Percentiles rank a stretch among this genome's conserved stretches.
phyloP scores from a whole-genome alignment of 2,797 vertebrate species.

The Phrynocephalus forsythii region DNA sequence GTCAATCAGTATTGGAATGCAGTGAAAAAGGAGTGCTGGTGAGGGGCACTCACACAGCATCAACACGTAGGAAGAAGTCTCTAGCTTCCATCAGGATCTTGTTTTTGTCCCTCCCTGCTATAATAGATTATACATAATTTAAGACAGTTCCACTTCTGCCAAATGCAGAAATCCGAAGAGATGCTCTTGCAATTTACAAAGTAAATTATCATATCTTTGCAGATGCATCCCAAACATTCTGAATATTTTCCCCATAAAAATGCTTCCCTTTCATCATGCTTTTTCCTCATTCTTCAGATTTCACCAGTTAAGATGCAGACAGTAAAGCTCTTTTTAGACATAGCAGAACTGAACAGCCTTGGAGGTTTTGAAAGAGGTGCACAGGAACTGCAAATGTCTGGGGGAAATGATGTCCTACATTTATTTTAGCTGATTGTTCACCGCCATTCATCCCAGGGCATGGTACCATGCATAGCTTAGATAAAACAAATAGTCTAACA shows the following conservation, averaged over 20 bases:
- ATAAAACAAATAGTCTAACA: slow-evolving; percentile 28
- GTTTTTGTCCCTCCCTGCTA: neutral
- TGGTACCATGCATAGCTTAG: slow-evolving; percentile 11
- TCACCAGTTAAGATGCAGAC: slow-evolving; percentile 21
- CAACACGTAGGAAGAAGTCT: slow-evolving; percentile 26
- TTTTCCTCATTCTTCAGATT: slow-evolving; percentile 36
- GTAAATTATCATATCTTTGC: slow-evolving; percentile 55
- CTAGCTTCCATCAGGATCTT: neutral
- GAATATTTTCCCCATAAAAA: slow-evolving; percentile 52
- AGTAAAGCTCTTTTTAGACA: slow-evolving; percentile 50
- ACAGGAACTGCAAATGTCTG: slow-evolving; percentile 56
- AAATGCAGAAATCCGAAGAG: slow-evolving; percentile 49
- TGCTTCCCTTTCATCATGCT: slow-evolving; percentile 38
- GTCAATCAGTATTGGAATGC: slow-evolving; percentile 66
- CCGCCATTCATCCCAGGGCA: slow-evolving; percentile 55
- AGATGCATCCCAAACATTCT: slow-evolving; percentile 52
- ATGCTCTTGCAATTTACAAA: slow-evolving; percentile 62
- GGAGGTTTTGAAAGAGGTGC: slow-evolving; percentile 56
- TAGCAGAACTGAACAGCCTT: slow-evolving; percentile 51
- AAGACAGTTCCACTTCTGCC: slow-evolving; percentile 53
- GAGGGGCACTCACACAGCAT: slow-evolving; percentile 58
- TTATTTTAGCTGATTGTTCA: slow-evolving; percentile 65
- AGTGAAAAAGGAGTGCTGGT: slow-evolving; percentile 59
- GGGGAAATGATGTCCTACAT: slow-evolving; percentile 56
- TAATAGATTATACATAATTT: slow-evolving; percentile 56